Conservation (phyloP, 2,113 vertebrate species). For the Pseudopodoces humilis region DNA sequence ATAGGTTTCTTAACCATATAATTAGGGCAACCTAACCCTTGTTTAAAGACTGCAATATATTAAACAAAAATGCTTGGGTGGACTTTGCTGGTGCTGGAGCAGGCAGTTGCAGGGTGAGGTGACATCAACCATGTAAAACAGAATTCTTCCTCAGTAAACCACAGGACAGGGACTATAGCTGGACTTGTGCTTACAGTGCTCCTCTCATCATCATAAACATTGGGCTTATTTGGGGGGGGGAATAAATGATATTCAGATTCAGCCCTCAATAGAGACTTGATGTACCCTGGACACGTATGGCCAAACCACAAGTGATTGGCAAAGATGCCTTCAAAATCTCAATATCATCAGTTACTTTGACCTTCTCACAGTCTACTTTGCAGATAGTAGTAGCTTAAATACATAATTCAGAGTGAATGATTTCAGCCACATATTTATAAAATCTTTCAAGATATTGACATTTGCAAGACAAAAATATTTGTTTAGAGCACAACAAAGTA, state of each 20-base stretch:
- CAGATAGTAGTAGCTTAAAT: not conserved
- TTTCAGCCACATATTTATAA: not conserved
- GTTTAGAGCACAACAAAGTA: not conserved
- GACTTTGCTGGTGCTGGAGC: conserved; percentile 64
- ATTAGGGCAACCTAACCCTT: conserved; percentile 67
- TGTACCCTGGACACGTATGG: not conserved
- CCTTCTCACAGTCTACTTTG: not conserved
- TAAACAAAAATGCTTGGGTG: conserved; percentile 46
- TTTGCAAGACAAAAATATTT: conserved; percentile 19
- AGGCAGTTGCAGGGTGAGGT: conserved; percentile 38
- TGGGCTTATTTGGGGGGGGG: not conserved
- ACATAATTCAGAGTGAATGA: not conserved
- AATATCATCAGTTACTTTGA: not conserved
- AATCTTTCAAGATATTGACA: not conserved
- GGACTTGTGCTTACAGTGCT: not conserved
- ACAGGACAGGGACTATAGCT: conserved; percentile 28
- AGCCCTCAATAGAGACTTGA: not conserved
- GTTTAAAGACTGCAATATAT: conserved; percentile 66
- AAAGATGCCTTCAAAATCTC: not conserved
- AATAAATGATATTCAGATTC: not conserved
- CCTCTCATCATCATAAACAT: not conserved
- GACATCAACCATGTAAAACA: conserved; percentile 59
- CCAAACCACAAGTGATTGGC: not conserved
- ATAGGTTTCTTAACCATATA: conserved; percentile 73
- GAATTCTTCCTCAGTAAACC: conserved; percentile 57